phyloP scores from a whole-genome alignment of 2,797 vertebrate genomes.

The Crenichthys baileyi region DNA sequence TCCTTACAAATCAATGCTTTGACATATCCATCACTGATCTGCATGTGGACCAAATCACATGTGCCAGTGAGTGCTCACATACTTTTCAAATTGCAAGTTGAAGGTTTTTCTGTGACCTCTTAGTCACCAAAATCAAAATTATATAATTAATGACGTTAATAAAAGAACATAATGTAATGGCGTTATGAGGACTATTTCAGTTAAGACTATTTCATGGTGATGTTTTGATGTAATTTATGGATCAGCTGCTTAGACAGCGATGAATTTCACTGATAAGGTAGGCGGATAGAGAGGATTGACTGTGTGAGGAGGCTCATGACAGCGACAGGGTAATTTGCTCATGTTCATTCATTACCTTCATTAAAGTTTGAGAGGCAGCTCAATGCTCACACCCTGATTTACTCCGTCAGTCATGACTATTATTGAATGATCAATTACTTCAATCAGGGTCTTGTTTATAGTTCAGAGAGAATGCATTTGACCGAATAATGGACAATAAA shows the following conservation, averaged over 20 bases:
- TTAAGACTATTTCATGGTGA: slow-evolving; percentile 58
- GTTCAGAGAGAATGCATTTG: background rate
- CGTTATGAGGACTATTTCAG: slow-evolving; percentile 76
- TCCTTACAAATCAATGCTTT: no score
- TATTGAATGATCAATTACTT: slow-evolving; percentile 50
- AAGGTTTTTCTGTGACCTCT: background rate
- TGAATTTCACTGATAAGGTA: slow-evolving; percentile 38
- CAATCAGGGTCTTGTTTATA: slow-evolving; percentile 34
- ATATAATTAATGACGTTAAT: background rate
- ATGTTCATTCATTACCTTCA: slow-evolving; percentile 80
- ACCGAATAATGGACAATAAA: background rate
- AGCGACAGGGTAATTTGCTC: slow-evolving; percentile 78
- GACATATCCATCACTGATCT: no score
- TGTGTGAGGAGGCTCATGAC: slow-evolving; percentile 73
- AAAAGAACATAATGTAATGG: slow-evolving; percentile 18
- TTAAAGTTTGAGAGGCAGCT: slow-evolving; percentile 77
- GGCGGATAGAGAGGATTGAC: slow-evolving; percentile 2
- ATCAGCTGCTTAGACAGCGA: slow-evolving; percentile 77
- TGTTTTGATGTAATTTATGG: slow-evolving; percentile 70
- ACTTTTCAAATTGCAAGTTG: background rate
- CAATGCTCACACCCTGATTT: slow-evolving; percentile 75
- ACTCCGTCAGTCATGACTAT: slow-evolving; percentile 61
- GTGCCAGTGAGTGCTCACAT: background rate
- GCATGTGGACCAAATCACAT: background rate
- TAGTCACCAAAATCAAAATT: background rate